phyloP scores from a whole-genome alignment of 2,113 vertebrate genomes.

The Nothoprocta pentlandii region DNA sequence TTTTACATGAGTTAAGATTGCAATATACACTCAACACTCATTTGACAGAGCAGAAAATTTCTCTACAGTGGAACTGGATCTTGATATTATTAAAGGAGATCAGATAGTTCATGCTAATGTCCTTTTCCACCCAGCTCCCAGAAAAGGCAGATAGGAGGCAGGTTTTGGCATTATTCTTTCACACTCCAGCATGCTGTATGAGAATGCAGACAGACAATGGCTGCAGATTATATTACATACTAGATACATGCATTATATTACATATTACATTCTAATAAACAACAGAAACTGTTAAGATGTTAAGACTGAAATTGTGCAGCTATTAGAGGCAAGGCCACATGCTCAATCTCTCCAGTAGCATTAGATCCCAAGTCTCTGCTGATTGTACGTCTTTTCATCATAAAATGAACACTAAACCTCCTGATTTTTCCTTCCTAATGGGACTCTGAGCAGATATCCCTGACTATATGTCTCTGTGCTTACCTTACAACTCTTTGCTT shows the following conservation, averaged over 20 bases:
- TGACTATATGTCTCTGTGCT: not conserved
- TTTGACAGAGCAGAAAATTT: not conserved
- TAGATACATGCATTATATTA: not conserved
- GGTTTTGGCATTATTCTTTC: not conserved
- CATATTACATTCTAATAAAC: not conserved
- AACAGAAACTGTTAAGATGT: not conserved
- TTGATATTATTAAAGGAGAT: too few relatives aligned
- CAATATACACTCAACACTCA: not conserved
- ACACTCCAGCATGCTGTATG: not conserved
- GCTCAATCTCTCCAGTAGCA: not conserved
- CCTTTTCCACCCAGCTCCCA: not conserved
- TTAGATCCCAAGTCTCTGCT: not conserved
- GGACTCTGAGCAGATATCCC: not conserved
- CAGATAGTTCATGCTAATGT: not conserved
- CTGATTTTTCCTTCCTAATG: not conserved
- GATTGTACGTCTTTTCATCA: fast-evolving
- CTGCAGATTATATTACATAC: not conserved
- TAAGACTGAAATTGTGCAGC: not conserved
- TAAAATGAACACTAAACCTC: not conserved
- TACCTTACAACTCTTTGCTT: not conserved
- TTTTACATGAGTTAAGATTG: not conserved
- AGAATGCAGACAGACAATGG: not conserved
- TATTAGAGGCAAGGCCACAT: not conserved
- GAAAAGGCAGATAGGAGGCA: not conserved
- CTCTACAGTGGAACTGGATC: not conserved